Evolutionary conservation across 2,888 invertebrate genomes (phyloP), one percentile per base, ranked within the genome.

Genomic region (Amphipyra tragopoginis): DNA sequence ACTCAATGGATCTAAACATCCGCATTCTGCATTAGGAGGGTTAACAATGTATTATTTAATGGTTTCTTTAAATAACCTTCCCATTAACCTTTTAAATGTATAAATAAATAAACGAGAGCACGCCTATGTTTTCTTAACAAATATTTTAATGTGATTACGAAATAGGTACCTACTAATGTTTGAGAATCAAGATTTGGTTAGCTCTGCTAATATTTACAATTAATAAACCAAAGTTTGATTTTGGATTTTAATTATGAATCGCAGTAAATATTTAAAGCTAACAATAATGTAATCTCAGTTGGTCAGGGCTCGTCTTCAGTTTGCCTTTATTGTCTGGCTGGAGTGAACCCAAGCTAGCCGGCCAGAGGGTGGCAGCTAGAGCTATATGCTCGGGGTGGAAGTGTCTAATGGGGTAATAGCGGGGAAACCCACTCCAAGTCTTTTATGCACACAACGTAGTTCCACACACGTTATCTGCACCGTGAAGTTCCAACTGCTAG

Each of bases 71-170:
- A 45, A 29, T 65, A 58, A 72, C 72, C 72, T 67, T 56, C 26
- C 4, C n/a, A 51, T 57, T 65, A 68, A 72, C 65, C 67, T 68
- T 67, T 71, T 44, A 26, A 52, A 58, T 53, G 15, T 49, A 53
- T 13, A 71, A 26, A 47, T 42, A 14, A 21, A 36, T 40, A 34
- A 54, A 26, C 13, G 33, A 55, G 33, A 72, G 40, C 68, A 43
- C 40, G 14, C 40, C 66, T 15, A 47, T 40, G 40, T 52, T 53
- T 53, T 42, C 42, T 42, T 13, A 47, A 13, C 73, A 65, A 72
- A 72, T 66, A 72, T 50, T 53, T 50, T n/a, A 42, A 42, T 36
- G 29, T 13, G 38, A 38, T 66, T 66, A 39, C 59, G 73, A 50
- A 45, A 59, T 21, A n/a, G n/a, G n/a, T n/a, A n/a, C n/a, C n/a